Conservation (phyloP, 2,113 vertebrate genomes). For the Albula glossodonta region DNA sequence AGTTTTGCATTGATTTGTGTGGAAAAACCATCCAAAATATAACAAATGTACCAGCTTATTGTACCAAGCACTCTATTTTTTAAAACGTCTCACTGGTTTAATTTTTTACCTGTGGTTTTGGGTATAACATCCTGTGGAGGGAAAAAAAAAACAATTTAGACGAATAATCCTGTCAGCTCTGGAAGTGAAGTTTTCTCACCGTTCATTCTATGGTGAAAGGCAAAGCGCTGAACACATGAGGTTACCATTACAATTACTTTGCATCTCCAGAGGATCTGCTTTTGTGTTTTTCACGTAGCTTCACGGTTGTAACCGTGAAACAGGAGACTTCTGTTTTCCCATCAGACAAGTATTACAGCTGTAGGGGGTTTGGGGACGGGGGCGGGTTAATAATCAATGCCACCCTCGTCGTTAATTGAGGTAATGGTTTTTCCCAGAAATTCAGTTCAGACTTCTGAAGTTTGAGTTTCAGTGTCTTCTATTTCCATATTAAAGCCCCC, state of each 20-base stretch:
- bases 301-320: slow-evolving; percentile 38
- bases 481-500: slow-evolving; percentile 52
- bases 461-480: not conserved
- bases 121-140: not conserved
- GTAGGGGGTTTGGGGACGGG: not conserved
- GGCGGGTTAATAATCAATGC: not conserved
- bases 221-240: slow-evolving; percentile 45
- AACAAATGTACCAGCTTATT: too few species aligned
- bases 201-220: slow-evolving; percentile 43
- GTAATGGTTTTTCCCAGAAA: not conserved
- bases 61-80: too few species aligned
- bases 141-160: not conserved
- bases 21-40: too few species aligned
- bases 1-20: too few species aligned
- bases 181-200: slow-evolving; percentile 50
- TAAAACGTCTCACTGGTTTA: not conserved
- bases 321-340: slow-evolving; percentile 52
- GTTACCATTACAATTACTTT: slow-evolving; percentile 57
- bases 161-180: slow-evolving; percentile 37
- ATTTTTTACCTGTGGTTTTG: not conserved
- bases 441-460: not conserved
- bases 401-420: not conserved
- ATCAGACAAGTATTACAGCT: not conserved
- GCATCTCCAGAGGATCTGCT: slow-evolving; percentile 36
- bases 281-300: slow-evolving; percentile 22